A percentile compares a stretch with the other conserved stretches of the same genome.
Conservation (phyloP, 2,888 invertebrate species). For the Phasia obesa region DNA sequence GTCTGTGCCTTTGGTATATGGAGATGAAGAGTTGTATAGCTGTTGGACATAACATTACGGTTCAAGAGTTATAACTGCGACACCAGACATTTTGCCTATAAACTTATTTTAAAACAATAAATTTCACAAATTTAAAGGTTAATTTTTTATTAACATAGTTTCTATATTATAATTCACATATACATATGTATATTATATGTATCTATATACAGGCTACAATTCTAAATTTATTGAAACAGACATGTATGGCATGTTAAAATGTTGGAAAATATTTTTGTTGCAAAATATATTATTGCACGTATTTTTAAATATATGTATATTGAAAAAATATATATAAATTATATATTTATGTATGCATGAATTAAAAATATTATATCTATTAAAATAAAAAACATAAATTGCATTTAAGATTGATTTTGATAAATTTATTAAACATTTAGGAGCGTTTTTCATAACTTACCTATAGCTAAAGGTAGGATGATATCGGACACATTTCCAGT, state of each 20-base stretch:
- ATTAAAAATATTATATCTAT: no score
- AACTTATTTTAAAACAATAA: not conserved
- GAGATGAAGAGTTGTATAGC: no score
- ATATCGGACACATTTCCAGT: no score
- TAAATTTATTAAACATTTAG: not conserved
- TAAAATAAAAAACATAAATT: not conserved
- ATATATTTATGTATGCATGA: not conserved
- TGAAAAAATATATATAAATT: not conserved
- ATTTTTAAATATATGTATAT: not conserved
- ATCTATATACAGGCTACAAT: conserved; percentile 6
- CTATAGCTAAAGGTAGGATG: no score
- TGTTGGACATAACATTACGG: no score
- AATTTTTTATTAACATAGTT: no score
- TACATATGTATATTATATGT: not conserved
- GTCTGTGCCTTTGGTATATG: no score
- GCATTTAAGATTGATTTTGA: not conserved
- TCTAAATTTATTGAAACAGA: conserved; percentile 20
- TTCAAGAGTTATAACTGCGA: no score
- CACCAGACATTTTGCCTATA: no score
- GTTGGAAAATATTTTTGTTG: conserved; percentile 1
- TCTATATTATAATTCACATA: no score
- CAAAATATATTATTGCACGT: conserved; percentile 35
- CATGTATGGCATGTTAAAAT: conserved; percentile 40
- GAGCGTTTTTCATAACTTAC: no score
- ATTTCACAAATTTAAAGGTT: no score